Evolutionary conservation across 2,888 invertebrate species (phyloP), one percentile per base, ranked within the genome.

Genomic region (Eubasilissa splendida): DNA sequence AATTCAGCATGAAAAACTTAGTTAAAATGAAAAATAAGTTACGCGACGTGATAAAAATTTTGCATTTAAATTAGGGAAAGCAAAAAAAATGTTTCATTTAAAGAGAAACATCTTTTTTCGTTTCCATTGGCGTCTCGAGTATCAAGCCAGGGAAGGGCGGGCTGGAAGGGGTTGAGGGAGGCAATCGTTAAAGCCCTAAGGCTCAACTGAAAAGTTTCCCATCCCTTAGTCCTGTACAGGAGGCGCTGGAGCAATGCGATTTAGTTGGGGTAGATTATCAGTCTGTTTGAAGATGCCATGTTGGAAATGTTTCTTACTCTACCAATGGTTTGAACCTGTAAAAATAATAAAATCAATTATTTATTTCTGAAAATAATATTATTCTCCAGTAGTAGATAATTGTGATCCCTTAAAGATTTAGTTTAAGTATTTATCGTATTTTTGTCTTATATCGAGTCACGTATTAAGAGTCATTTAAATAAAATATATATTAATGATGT

Each of bases 21-120:
- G n/a, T n/a, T n/a, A 52, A 68, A 68, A 68, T 68, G 52, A 5
- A 50, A 68, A 68, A 66, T 42, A 68, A 68, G 68, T 68, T 68
- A 8, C 50, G 52, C 52, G 68, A 68, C 2, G 68, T 50, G 12
- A 33, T 56, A 71, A 71, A 63, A 31, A 54, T 71, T 71, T 71
- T 71, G 71, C 54, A 71, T 71, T 71, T 54, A 56, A 56, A 56
- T 71, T 71, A 14, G 14, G 71, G 54, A 54, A 10, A 12, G 33
- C 22, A 56, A 71, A 54, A 52, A 70, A 54, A 54, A 66, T 50
- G 66, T 50, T 66, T 14, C 33, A 66, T 66, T 66, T 66, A 12
- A 50, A 42, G n/a, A n/a, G 42, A 66, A 66, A 66, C 14, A 52
- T 11, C 12, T 68, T 52, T 68, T 68, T 68, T 52, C 65, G 52